Base-by-base conservation (phyloP, 2,888 invertebrate species). In the Phragmatobia fuliginosa region DNA sequence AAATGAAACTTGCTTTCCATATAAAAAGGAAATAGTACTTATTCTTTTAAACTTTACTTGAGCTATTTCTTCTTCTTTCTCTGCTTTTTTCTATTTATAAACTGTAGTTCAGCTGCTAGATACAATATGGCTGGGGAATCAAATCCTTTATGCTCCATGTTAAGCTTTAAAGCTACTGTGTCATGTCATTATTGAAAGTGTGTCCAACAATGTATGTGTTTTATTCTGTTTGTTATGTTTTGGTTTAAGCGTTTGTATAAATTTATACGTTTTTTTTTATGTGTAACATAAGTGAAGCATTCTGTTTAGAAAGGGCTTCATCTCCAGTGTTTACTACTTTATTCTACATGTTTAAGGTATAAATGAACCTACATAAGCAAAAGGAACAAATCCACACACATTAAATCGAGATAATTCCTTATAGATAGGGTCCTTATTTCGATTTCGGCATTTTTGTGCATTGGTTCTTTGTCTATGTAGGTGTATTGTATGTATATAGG, bases 51-150 rank as follows among this genome's bases (percentile, higher is more conserved):
- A 49, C 45, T 21, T 45, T 45, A 45, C 41, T 21, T 45, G 7
- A 45, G 6, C 21, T 49, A 49, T 49, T 49, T 45, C 45, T 45
- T n/a, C 2, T 49, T n/a, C 2, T 7, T 49, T 49, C 45, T 45
- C 45, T 45, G 45, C 21, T 45, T 45, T 21, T 45, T 8, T 45
- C n/a, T 10, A 0, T n/a, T 49, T 21, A 3, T 49, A n/a, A n/a
- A 49, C 28, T 56, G 56, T 64, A 64, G 36, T 65, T 36, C 56
- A 56, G 65, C 56, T 64, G 1, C 25, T 32, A 21, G 32, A 28
- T 28, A 41, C 1, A n/a, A 63, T 41, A 83, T 86, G 86, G 84
- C 83, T 82, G 80, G 80, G 87, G 83, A 82, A 80, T 82, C 68
- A 33, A 69, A 25, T 68, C 61, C 45, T 66, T 74, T 71, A 56